A percentile compares a stretch with the other conserved stretches of the same genome.
phyloP scores from a whole-genome alignment of 2,113 vertebrate genomes.

The Alosa alosa region DNA sequence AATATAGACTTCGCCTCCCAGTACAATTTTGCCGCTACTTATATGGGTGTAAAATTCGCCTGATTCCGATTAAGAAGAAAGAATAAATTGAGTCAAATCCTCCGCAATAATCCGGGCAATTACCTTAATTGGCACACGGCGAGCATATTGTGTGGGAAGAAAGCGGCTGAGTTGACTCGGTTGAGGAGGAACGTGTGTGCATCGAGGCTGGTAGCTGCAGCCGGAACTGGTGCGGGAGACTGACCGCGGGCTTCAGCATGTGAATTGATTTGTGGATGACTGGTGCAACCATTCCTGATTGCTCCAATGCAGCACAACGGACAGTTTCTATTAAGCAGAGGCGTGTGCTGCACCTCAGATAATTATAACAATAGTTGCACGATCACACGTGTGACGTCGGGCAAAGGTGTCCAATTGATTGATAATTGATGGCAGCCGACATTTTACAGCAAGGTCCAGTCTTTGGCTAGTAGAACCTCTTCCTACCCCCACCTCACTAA shows the following conservation, averaged over 20 bases:
- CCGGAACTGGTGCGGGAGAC: background rate
- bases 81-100: conserved; percentile 23
- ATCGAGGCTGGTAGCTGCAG: conserved; percentile 43
- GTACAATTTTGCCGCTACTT: background rate
- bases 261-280: conserved; percentile 30
- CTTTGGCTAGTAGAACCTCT: background rate
- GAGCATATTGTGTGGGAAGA: background rate
- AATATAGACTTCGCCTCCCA: background rate
- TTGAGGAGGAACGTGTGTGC: conserved; percentile 25
- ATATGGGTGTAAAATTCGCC: background rate
- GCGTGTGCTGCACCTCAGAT: conserved; percentile 28
- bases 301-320: conserved; percentile 65
- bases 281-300: conserved; percentile 51
- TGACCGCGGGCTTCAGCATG: conserved; percentile 13
- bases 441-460: background rate
- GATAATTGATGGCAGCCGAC: background rate
- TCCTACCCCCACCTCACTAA: background rate
- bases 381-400: background rate
- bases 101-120: conserved; percentile 21
- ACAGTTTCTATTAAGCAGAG: conserved; percentile 62
- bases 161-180: conserved; percentile 33
- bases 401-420: background rate
- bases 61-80: conserved; percentile 22
- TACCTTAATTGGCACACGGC: conserved; percentile 22
- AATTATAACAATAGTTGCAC: background rate